These are phyloP conservation scores for Anthrax anthrax DNA, from an alignment of 2,888 invertebrate species.

Conservation along the genomic window DNA sequence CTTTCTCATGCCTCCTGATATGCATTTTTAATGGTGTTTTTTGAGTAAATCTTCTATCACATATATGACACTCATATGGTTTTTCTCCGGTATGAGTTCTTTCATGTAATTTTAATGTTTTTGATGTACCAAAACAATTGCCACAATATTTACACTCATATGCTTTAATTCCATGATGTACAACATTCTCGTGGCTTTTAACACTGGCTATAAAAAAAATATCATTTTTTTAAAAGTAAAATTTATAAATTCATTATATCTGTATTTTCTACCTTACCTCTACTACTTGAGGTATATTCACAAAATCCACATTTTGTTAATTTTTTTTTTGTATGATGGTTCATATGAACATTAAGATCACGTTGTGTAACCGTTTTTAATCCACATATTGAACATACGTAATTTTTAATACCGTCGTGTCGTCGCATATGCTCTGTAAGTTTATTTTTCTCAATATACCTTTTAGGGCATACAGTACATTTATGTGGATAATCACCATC, in stretches of 20 bases:
- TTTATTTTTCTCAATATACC: constrained; percentile 10
- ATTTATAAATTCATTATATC: too few relatives aligned
- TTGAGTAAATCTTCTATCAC: constrained; percentile 9
- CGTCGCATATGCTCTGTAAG: constrained; percentile 11
- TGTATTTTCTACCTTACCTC: too few relatives aligned
- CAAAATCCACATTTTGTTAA: constrained; percentile 8
- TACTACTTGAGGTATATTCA: constrained; percentile 4
- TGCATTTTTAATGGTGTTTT: constrained; percentile 5
- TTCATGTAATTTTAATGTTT: constrained; percentile 8
- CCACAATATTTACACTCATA: constrained; percentile 7
- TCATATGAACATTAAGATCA: constrained; percentile 6
- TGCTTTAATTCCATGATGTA: constrained; percentile 8
- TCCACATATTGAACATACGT: constrained; percentile 5
- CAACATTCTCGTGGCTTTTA: constrained; percentile 7
- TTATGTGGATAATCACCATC: constrained; percentile 8
- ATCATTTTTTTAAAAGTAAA: too few relatives aligned
- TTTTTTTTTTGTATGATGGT: constrained; percentile 9
- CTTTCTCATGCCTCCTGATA: constrained; percentile 6
- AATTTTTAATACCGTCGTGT: constrained; percentile 12
- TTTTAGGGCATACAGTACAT: not conserved
- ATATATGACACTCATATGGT: constrained; percentile 5
- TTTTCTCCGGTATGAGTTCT: constrained; percentile 10
- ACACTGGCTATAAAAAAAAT: constrained; percentile 7
- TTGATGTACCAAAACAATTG: constrained; percentile 8
- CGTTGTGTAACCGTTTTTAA: constrained; percentile 8